These are phyloP conservation scores for Hestina assimilis DNA, from an alignment of 1,140 invertebrate species.

Conservation along the genomic window DNA sequence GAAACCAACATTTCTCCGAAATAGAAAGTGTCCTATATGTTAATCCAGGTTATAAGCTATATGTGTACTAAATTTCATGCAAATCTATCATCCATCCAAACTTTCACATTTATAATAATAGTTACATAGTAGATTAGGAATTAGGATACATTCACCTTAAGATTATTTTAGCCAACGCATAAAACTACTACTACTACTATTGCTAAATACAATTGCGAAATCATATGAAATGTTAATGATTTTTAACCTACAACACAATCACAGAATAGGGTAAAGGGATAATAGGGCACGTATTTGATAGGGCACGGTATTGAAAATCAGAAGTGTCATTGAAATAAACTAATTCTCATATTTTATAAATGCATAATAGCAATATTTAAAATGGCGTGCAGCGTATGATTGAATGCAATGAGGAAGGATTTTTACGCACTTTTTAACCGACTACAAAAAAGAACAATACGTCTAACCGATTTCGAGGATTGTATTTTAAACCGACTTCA, in stretches of 20 bases:
- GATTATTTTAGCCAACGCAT: too few species aligned
- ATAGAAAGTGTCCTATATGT: too few species aligned
- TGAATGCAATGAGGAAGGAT: background rate
- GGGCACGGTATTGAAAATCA: constrained; percentile 8
- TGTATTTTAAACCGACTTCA: too few species aligned
- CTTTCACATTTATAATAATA: too few species aligned
- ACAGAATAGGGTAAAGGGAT: background rate
- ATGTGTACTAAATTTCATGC: too few species aligned
- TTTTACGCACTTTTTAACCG: background rate
- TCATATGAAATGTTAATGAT: background rate
- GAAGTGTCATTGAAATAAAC: constrained; percentile 8
- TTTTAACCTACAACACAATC: background rate
- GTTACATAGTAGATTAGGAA: too few species aligned
- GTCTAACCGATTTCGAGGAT: too few species aligned
- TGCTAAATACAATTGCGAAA: background rate
- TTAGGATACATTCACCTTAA: too few species aligned
- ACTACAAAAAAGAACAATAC: background rate
- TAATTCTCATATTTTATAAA: background rate
- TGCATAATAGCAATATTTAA: constrained; percentile 2
- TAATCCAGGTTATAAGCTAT: too few species aligned
- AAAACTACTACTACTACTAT: too few species aligned
- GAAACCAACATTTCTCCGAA: too few species aligned
- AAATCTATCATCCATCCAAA: too few species aligned
- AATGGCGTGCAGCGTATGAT: background rate
- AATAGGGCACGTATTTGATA: constrained; percentile 4